Base-by-base conservation (phyloP, 2,797 vertebrate species). In the Sebastes matsubarae region DNA sequence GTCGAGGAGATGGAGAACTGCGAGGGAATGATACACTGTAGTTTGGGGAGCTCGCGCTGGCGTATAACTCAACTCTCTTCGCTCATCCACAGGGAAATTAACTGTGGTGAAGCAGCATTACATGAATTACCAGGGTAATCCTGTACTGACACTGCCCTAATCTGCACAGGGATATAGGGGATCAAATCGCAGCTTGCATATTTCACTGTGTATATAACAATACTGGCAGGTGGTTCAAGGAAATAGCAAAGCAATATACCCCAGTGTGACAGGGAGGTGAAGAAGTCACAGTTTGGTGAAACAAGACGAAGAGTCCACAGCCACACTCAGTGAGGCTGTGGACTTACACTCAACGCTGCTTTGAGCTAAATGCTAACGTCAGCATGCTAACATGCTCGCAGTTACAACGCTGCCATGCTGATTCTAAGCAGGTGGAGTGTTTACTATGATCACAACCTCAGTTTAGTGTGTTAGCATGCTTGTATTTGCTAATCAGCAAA, bases 81-180 rank as follows among this genome's bases (percentile, higher is more conserved):
- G 32, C 83, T 92, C 86, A 91, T 92, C 95, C 91, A 38, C 80
- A 66, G 94, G 94, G 95, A 95, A 95, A 94, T 95, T 92, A 94
- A 89, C 88, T 79, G 87, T 84, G 85, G 88, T 80, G 82, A 92
- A 90, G 85, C 87, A 64, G 89, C 89, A 93, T 94, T 93, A 94
- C 89, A 92, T 92, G 92, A 94, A 95, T 95, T 94, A 93, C 90
- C 85, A 80, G 81, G 70, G 88, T 94, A 95, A 95, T 94, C 94
- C 91, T 91, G 83, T 79, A 81, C 86, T 93, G 83, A 91, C 77
- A 86, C 79, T 90, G 84, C 80, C 85, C 90, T 93, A 89, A 93
- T 91, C 91, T 92, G 82, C 75, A 79, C 83, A 84, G 90, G 88
- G 89, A 93, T 88, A 83, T 88, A 86, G 12, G 36, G 89, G 87